Evolutionary conservation across 2,888 invertebrate genomes (phyloP), one percentile per base, ranked within the genome.

Genomic region (Ennomos fuscantarius): DNA sequence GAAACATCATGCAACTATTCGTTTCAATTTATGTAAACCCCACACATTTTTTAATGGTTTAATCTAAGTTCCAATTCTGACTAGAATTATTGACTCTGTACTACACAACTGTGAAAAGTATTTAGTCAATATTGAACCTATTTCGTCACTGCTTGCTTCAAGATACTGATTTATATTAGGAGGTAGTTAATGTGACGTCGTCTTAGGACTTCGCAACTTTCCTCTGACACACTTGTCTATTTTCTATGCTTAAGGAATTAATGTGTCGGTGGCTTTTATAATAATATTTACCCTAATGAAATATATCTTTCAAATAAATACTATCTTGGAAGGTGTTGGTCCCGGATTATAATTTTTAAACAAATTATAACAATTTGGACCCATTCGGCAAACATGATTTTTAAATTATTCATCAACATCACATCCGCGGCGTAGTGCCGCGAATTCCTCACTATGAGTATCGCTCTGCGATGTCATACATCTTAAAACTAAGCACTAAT

Each of bases 301-400:
- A 89, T 89, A 90, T 84, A 88, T 86, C 80, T 88, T 88, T 89
- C 82, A 91, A 92, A 93, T 93, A 93, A 93, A 90, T 92, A 93
- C 92, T 92, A 93, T 89, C 82, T 86, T 88, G 89, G 90, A 93
- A 91, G 89, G 85, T 90, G 84, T 89, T 90, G 92, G 92, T 92
- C 93, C 93, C 92, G 80, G 81, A 81, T 89, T 91, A 93, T 92
- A 93, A 93, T 93, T 93, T 92, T 93, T 93, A 92, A 92, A 92
- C 92, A 93, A 93, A 93, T 93, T 92, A 93, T 89, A 92, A 87
- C 73, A 83, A 81, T 83, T 87, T 89, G 89, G 92, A 90, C 92
- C 91, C 90, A 80, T 83, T 86, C 89, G 89, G 89, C 87, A 87
- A 86, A 86, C 81, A 82, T 82, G 82, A 81, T 84, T 84, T 81